These are phyloP conservation scores for Ephydatia muelleri DNA, from an alignment of 37 sponge, comb jelly and placozoan species.

Conservation along the genomic window DNA sequence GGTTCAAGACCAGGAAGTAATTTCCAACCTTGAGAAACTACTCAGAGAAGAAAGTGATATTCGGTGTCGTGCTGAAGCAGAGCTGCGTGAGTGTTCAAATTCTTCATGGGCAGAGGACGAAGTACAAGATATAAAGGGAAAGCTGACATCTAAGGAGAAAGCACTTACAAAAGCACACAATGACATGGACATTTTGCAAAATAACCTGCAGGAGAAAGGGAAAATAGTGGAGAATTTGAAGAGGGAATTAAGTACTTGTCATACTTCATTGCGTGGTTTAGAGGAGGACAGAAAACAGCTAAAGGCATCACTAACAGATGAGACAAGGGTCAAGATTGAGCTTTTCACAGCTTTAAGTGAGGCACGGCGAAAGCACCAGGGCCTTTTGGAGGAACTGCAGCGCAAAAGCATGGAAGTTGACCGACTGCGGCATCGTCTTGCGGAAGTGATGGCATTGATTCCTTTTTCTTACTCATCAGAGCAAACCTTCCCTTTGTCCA, in stretches of 20 bases:
- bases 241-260: conserved; percentile 17
- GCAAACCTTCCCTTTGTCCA: too few relatives aligned
- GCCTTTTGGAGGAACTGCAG: conserved; percentile 39
- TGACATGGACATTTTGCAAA: background rate
- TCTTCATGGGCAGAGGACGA: conserved; percentile 49
- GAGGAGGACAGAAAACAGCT: conserved; percentile 34
- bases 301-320: conserved; percentile 36
- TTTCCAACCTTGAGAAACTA: conserved; percentile 46
- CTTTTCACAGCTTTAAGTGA: conserved; percentile 68
- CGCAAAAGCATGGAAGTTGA: conserved; percentile 41
- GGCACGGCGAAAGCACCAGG: conserved; percentile 25
- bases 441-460: conserved; percentile 53
- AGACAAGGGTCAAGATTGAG: conserved; percentile 65
- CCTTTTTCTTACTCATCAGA: conserved; percentile 17
- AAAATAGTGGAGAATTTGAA: background rate
- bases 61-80: conserved; percentile 30
- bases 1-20: conserved; percentile 35
- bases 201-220: conserved; percentile 15
- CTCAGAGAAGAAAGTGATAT: conserved; percentile 26
- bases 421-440: conserved; percentile 30
- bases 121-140: conserved; percentile 45
- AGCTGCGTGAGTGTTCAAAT: conserved; percentile 47
- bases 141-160: conserved; percentile 26
- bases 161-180: conserved; percentile 4
- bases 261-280: background rate